Percentiles rank a stretch among this genome's conserved stretches.
Evolutionary conservation across 1,140 invertebrate species (phyloP).

Genomic region (Bombus pascuorum): DNA sequence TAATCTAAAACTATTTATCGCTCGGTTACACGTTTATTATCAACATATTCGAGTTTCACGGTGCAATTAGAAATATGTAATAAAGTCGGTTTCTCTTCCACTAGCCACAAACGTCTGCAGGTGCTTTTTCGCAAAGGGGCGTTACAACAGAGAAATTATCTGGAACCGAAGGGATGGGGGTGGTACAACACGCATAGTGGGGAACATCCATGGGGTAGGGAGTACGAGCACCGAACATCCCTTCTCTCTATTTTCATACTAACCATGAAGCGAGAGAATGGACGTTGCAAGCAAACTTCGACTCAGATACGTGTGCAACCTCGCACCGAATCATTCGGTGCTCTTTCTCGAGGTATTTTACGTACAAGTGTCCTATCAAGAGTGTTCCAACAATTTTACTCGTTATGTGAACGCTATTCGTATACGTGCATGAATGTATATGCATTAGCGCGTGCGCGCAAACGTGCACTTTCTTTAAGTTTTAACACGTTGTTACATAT

Average conservation of each 20-base stretch:
- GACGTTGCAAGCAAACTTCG: slow-evolving; percentile 67
- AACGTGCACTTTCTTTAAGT: not conserved
- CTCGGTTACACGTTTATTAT: not conserved
- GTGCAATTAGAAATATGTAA: not conserved
- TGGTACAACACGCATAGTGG: slow-evolving; percentile 52
- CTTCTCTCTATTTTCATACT: slow-evolving; percentile 54
- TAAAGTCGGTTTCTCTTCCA: slow-evolving; percentile 4
- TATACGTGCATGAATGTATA: not conserved
- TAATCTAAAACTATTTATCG: not conserved
- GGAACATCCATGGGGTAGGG: slow-evolving; percentile 46
- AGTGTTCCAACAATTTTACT: not conserved
- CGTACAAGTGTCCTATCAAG: not conserved
- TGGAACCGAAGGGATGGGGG: slow-evolving; percentile 45
- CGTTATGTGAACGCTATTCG: not conserved
- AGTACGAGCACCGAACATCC: slow-evolving; percentile 46
- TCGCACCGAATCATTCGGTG: slow-evolving; percentile 30
- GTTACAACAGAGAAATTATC: slow-evolving; percentile 56
- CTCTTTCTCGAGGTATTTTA: not conserved
- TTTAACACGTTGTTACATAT: not conserved
- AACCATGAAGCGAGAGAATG: slow-evolving; percentile 74
- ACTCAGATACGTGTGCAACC: slow-evolving; percentile 71
- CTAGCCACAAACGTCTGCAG: slow-evolving; percentile 35
- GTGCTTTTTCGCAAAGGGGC: slow-evolving; percentile 64
- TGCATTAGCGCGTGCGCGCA: not conserved
- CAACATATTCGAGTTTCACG: slow-evolving; percentile 4